A percentile compares a stretch with the other conserved stretches of the same genome.
These are phyloP conservation scores for Proteles cristata DNA, from an alignment of 2,113 vertebrate genomes.

Conservation along the genomic window DNA sequence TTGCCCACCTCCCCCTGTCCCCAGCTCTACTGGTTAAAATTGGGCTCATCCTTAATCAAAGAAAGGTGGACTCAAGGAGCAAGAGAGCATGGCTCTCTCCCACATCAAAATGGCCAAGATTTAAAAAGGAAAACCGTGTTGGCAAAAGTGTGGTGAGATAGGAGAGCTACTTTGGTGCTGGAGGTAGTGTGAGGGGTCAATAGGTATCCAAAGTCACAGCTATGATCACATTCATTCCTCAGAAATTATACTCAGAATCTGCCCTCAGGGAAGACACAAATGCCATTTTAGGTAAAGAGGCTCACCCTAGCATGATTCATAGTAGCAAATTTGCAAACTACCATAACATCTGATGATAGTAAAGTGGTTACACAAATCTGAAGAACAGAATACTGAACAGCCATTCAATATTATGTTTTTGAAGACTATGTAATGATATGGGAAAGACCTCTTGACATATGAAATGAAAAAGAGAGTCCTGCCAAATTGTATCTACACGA, in stretches of 20 bases:
- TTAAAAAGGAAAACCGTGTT: not conserved
- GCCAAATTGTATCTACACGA: not conserved
- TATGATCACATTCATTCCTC: not conserved
- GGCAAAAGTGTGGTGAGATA: not conserved
- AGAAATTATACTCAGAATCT: not conserved
- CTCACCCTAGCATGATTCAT: slow-evolving; percentile 29
- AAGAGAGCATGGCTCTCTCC: not conserved
- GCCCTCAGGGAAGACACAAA: not conserved
- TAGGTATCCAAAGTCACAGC: not conserved
- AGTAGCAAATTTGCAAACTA: slow-evolving; percentile 19
- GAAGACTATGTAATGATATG: not conserved
- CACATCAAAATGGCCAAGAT: not conserved
- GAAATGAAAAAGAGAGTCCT: not conserved
- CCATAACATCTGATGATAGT: not conserved
- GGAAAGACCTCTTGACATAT: not conserved
- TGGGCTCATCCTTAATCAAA: not conserved
- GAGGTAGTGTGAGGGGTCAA: not conserved
- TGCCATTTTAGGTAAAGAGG: not conserved
- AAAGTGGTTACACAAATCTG: not conserved
- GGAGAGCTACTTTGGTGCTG: not conserved
- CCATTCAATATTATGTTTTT: not conserved
- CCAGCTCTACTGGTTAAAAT: not conserved
- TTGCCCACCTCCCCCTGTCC: not conserved
- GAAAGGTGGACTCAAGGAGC: not conserved
- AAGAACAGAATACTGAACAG: not conserved